These are phyloP conservation scores for Aepyceros melampus DNA, from an alignment of 2,113 vertebrate genomes.

Conservation along the genomic window DNA sequence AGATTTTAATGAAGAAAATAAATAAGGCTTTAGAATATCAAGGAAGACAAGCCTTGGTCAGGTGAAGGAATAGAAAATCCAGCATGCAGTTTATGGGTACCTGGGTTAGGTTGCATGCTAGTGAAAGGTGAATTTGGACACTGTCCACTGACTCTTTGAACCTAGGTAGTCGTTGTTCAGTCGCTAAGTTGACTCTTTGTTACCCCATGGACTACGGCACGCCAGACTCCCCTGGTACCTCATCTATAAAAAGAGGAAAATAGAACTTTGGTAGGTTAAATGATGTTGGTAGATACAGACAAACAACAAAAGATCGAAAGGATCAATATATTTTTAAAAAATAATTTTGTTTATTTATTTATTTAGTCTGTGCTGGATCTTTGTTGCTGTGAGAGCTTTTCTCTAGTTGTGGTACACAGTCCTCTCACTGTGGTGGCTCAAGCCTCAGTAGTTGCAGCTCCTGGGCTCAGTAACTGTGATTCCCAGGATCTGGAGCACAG, in stretches of 20 bases:
- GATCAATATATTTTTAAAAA: not conserved
- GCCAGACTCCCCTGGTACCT: not conserved
- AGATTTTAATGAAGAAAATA: constrained; percentile 3
- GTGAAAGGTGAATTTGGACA: not conserved
- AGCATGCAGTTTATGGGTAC: not conserved
- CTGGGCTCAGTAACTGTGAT: not conserved
- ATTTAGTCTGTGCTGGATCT: not conserved
- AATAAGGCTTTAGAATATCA: not conserved
- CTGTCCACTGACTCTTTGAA: not conserved
- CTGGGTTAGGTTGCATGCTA: not conserved
- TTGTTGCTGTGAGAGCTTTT: not conserved
- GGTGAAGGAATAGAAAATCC: not conserved
- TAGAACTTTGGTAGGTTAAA: not conserved
- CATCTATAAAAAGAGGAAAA: not conserved
- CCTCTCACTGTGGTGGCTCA: not conserved
- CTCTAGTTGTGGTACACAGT: not conserved
- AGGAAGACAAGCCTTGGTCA: not conserved
- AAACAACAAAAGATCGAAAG: not conserved
- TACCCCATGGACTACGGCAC: not conserved
- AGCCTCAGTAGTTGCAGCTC: not conserved
- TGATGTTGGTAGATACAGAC: not conserved
- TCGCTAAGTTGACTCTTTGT: not conserved
- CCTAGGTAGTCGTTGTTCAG: not conserved
- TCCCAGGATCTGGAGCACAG: not conserved
- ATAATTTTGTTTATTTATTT: not conserved